Evolutionary conservation across 2,888 invertebrate genomes (phyloP).

Genomic region (Chrysolina haemoptera): DNA sequence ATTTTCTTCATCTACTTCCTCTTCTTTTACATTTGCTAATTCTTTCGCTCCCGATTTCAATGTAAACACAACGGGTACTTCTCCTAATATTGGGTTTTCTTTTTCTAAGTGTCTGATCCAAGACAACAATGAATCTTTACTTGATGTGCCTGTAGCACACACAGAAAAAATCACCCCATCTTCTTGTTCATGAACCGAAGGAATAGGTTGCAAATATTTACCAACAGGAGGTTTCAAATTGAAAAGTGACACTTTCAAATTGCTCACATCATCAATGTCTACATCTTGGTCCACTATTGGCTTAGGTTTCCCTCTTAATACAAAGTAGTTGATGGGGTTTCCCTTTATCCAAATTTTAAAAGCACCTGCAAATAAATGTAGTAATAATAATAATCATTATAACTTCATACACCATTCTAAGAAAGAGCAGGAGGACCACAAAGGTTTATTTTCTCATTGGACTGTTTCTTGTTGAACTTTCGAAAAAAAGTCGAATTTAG

Average conservation of each 20-base stretch:
- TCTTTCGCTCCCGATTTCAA: slow-evolving; percentile 76
- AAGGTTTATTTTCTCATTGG: too few relatives aligned
- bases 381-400: not conserved
- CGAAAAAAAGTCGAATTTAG: too few relatives aligned
- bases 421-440: too few relatives aligned
- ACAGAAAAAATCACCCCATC: slow-evolving; percentile 91
- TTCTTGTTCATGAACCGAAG: slow-evolving; percentile 91
- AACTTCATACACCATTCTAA: too few relatives aligned
- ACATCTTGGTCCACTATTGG: slow-evolving; percentile 69
- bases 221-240: slow-evolving; percentile 69
- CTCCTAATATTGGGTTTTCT: slow-evolving; percentile 80
- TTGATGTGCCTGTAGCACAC: slow-evolving; percentile 93
- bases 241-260: slow-evolving; percentile 75
- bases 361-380: slow-evolving; percentile 71
- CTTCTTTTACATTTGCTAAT: slow-evolving; percentile 51
- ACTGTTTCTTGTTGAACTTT: too few relatives aligned
- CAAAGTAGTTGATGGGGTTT: slow-evolving; percentile 86
- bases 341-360: slow-evolving; percentile 85
- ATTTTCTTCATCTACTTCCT: slow-evolving; percentile 31
- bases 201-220: slow-evolving; percentile 67
- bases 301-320: slow-evolving; percentile 81
- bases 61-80: slow-evolving; percentile 89
- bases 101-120: slow-evolving; percentile 89
- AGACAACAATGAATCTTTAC: slow-evolving; percentile 91
- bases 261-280: slow-evolving; percentile 83